Base-by-base conservation (phyloP, 2,797 vertebrate species). In the Craterocephalus amniculus region DNA sequence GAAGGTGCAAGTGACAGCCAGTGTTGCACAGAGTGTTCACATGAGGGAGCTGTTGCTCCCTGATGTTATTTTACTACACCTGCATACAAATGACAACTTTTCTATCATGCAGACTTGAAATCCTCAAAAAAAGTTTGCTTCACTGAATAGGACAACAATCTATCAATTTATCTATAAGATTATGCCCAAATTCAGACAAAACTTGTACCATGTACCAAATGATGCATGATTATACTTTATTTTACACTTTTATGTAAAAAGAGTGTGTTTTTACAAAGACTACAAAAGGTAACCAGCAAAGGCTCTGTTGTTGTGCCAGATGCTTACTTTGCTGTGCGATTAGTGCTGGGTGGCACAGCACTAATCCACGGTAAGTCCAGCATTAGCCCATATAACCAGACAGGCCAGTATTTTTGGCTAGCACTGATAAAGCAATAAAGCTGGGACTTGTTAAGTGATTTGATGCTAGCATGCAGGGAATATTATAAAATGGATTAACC, bases 351-450 rank as follows among this genome's bases (percentile, higher is more conserved):
- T 85, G 76, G 70, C 70, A 18, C 62, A 12, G 51, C 83, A 62
- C 80, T 92, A 92, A 93, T 91, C 88, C 89, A 79, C 58, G 40
- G 59, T 59, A 78, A 85, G 78, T 84, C 84, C 71, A 82, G 86
- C 76, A 92, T 91, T 90, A 87, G 86, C 87, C 90, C 75, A 85
- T 78, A 90, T 91, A 85, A 74, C 35, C 67, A 74, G 61, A 71
- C 71, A 22, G 43, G 34, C 73, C 52, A 72, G 60, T 32, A 32
- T 58, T 62, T 68, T 75, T 66, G 70, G 49, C 55, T 51, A 71
- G 29, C 49, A 64, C 65, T 64, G 40, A 54, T 2, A 49, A 60
- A 74, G 11, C 45, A 4, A 45, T 32, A 58, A 51, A 48, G 12
- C 55, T 2, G 48, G 7, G 11, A 45, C 13, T 10, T 51, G 24